Percentiles rank a stretch among this genome's conserved stretches.
Evolutionary conservation across 2,113 vertebrate genomes (phyloP).

Genomic region (Scalopus aquaticus): DNA sequence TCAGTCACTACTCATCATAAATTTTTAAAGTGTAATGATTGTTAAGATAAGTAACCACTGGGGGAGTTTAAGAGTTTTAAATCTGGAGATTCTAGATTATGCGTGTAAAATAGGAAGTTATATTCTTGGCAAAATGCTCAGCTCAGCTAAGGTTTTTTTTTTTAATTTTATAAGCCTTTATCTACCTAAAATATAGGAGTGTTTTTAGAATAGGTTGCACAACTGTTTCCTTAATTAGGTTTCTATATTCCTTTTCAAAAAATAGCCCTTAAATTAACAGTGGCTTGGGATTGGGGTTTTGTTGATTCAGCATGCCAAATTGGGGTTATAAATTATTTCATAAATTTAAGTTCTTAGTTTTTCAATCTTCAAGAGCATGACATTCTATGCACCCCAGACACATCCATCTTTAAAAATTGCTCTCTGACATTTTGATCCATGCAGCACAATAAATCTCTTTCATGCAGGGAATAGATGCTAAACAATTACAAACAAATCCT

Average conservation of each 20-base stretch:
- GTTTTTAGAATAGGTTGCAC: not conserved
- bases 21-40: slow-evolving; percentile 71
- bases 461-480: not conserved
- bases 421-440: slow-evolving; percentile 51
- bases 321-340: slow-evolving; percentile 53
- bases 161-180: not conserved
- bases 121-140: not conserved
- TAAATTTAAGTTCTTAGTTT: slow-evolving; percentile 31
- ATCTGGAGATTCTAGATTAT: not conserved
- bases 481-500: slow-evolving; percentile 4
- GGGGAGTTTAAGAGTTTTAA: slow-evolving; percentile 38
- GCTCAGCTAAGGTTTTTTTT: not conserved
- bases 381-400: not conserved
- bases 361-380: slow-evolving; percentile 16
- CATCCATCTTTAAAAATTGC: slow-evolving; percentile 32
- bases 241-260: not conserved
- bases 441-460: slow-evolving; percentile 22
- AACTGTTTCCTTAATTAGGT: not conserved
- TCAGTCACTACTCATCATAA: slow-evolving; percentile 61
- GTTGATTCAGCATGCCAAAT: slow-evolving; percentile 9
- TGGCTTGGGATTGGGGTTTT: not conserved
- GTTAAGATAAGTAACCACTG: slow-evolving; percentile 69
- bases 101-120: slow-evolving; percentile 15
- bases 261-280: not conserved
- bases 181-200: not conserved